Percentiles rank a stretch among this genome's conserved stretches.
Evolutionary conservation across 2,888 invertebrate species (phyloP).

Genomic region (Metalampra italica): DNA sequence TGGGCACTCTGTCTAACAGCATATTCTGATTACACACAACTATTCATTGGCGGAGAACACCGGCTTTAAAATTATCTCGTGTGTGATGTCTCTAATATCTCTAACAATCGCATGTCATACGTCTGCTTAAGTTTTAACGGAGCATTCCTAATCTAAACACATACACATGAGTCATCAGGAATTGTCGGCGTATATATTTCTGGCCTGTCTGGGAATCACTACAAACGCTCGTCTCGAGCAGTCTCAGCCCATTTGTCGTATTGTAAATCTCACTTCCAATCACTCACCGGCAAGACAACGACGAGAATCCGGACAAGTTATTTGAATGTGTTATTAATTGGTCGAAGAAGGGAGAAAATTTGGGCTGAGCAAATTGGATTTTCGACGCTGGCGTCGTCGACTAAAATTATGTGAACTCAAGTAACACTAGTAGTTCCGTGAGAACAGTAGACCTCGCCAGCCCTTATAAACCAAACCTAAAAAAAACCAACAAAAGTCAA

Average conservation of each 20-base stretch:
- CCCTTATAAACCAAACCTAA: too few relatives aligned
- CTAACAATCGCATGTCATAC: too few relatives aligned
- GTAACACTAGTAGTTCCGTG: too few relatives aligned
- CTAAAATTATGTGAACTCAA: too few relatives aligned
- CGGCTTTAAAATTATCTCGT: too few relatives aligned
- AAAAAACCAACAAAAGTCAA: too few relatives aligned
- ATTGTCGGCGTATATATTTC: slow-evolving; percentile 53
- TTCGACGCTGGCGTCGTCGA: background rate
- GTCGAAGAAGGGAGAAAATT: background rate
- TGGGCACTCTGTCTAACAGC: too few relatives aligned
- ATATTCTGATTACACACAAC: too few relatives aligned
- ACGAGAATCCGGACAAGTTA: slow-evolving; percentile 8
- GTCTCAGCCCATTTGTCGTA: slow-evolving; percentile 37
- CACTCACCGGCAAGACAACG: slow-evolving; percentile 18
- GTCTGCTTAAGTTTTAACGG: too few relatives aligned
- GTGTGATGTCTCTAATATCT: too few relatives aligned
- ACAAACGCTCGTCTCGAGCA: slow-evolving; percentile 36
- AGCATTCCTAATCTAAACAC: slow-evolving; percentile 15
- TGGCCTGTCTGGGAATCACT: slow-evolving; percentile 64
- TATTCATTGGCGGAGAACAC: too few relatives aligned
- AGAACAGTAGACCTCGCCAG: too few relatives aligned
- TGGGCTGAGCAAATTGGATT: background rate
- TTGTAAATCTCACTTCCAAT: slow-evolving; percentile 34
- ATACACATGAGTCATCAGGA: slow-evolving; percentile 46
- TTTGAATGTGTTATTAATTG: slow-evolving; percentile 5